phyloP scores from a whole-genome alignment of 2,113 vertebrate genomes.

The Galbula dea region DNA sequence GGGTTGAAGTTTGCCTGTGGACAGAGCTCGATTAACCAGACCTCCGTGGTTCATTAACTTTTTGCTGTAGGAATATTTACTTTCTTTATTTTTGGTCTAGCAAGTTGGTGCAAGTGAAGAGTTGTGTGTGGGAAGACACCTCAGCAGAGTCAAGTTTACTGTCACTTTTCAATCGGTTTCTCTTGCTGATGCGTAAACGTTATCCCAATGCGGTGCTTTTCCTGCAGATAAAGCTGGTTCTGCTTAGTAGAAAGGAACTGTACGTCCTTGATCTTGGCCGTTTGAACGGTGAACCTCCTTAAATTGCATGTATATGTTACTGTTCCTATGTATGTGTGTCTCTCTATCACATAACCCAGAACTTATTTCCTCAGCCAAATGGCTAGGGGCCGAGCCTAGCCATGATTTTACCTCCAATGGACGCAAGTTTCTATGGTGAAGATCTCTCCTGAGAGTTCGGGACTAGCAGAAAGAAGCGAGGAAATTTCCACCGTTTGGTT shows the following conservation, averaged over 20 bases:
- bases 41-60: neutral
- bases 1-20: conserved; percentile 49
- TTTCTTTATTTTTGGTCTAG: conserved; percentile 56
- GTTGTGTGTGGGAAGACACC: conserved; percentile 46
- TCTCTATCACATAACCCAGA: conserved; percentile 98
- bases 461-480: conserved; percentile 97
- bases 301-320: conserved; percentile 84
- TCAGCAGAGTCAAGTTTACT: conserved; percentile 40
- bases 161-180: conserved; percentile 33
- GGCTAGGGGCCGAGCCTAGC: conserved; percentile 96
- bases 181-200: conserved; percentile 3
- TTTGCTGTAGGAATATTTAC: conserved; percentile 4
- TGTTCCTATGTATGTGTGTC: conserved; percentile 97
- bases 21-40: conserved; percentile 56
- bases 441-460: conserved; percentile 94
- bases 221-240: neutral
- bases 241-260: conserved; percentile 5
- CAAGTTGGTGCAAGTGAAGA: conserved; percentile 40
- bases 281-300: conserved; percentile 81
- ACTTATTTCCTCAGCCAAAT: conserved; percentile 97
- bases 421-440: conserved; percentile 95
- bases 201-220: conserved; percentile 12
- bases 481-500: conserved; percentile 98
- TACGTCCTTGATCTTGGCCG: conserved; percentile 22
- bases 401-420: conserved; percentile 92